Evolutionary conservation across 2,113 vertebrate species (phyloP), one percentile per base, ranked within the genome.

Genomic region (Bubalus kerabau): DNA sequence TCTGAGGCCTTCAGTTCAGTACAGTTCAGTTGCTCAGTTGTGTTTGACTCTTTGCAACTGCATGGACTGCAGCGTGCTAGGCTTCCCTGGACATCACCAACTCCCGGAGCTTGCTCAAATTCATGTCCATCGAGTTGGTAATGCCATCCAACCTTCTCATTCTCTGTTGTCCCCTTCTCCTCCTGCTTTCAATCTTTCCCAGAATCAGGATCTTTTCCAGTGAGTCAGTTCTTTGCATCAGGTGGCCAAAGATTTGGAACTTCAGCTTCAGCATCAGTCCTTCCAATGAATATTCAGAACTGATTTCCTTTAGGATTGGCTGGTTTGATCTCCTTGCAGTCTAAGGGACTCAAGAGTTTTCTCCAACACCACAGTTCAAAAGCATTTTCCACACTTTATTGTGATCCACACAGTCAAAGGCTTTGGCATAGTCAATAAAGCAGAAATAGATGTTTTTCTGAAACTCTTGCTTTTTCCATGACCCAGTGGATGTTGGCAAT

Each of bases 1-100:
- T 13, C 52, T 91, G 43, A 88, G 90, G 23, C 12, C 86, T 86
- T 76, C 64, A 71, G 64, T 71, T 71, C 64, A 71, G 57, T 59
- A 26, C 57, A 10, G n/a, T 71, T 36, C 64, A 71, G 0, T 36
- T 0, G 2, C 64, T 71, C n/a, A 12, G 64, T 71, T 2, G 0
- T 36, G n/a, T 36, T 71, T 36, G 64, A 71, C 19, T 36, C 17
- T 71, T 12, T 36, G 17, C 67, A 71, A 6, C 19, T 71, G 2
- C 67, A 23, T 40, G 19, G 67, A 71, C 19, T 71, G 19, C 5
- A 36, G n/a, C 19, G 23, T 21, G 17, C 67, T n/a, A 71, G 67
- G 67, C 67, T 71, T 71, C 19, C 19, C n/a, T 71, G 67, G 19
- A 19, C n/a, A 11, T 40, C 67, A 71, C 64, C 64, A 40, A 3